Evolutionary conservation across 2,888 invertebrate genomes (phyloP), one percentile per base, ranked within the genome.

Genomic region (Drosophila pullipes): DNA sequence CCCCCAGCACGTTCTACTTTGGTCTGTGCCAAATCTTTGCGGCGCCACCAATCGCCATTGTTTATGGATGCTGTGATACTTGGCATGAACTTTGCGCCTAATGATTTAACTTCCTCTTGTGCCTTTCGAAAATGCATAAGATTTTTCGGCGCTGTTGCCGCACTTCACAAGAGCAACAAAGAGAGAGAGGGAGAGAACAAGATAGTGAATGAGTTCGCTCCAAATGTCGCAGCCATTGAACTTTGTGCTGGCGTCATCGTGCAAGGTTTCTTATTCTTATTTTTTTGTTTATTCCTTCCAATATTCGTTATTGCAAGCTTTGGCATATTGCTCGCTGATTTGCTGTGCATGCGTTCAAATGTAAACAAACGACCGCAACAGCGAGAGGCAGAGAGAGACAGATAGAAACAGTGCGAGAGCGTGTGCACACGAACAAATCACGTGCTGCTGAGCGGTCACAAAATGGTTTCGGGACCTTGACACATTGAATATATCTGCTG

Each of bases 401-500:
- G 33, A 22, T 53, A 22, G n/a, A 31, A 28, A 47, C 39, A 37
- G 57, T 22, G 35, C 37, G 47, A 58, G 55, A 59, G 53, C 16
- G 41, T 41, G 31, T 22, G 22, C 31, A 44, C 13, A 37, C 30
- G 31, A 59, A 37, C 60, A 33, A 44, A 39, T 66, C 85, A 82
- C 82, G 76, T 82, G 84, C 31, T 50, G 28, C 55, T 52, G 49
- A 31, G 53, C 16, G 30, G 41, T 52, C 59, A 22, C 10, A 62
- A 74, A 85, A 85, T 74, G 68, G 82, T 87, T 90, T 85, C 90
- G 76, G 72, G 82, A 87, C 85, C 85, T 85, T 89, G 85, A 89
- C 85, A 85, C 57, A 70, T 72, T 50, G 28, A 28, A 50, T 50
- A n/a, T 30, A 11, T 50, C 18, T 25, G 72, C 37, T 30, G 39